Conservation (phyloP, 2,888 invertebrate species). For the Mesorhabditis spiculigera region DNA sequence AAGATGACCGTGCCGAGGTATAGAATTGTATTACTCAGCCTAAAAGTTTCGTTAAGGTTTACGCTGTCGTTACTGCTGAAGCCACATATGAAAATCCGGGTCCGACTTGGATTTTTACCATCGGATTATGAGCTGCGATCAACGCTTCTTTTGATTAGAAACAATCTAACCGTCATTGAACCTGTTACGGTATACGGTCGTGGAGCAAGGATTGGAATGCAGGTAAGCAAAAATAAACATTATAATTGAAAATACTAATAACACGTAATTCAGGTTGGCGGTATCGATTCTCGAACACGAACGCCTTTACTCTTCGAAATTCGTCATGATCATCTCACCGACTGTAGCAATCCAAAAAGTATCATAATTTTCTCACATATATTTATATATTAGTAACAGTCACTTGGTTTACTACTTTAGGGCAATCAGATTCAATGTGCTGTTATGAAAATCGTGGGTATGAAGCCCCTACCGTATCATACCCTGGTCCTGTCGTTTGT, state of each 20-base stretch:
- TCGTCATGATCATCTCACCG: conserved; percentile 68
- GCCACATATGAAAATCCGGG: conserved; percentile 65
- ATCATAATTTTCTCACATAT: conserved; percentile 47
- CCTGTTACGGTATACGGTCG: conserved; percentile 77
- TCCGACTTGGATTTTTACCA: conserved; percentile 62
- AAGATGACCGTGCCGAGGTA: conserved; percentile 15
- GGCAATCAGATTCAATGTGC: background rate
- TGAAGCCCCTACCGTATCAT: background rate
- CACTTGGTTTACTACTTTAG: background rate
- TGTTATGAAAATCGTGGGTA: conserved; percentile 1
- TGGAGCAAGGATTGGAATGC: conserved; percentile 81
- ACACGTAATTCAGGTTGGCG: conserved; percentile 20
- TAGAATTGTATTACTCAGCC: conserved; percentile 10
- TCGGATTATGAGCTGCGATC: conserved; percentile 62
- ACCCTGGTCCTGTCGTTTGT: background rate
- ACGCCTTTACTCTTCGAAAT: conserved; percentile 77
- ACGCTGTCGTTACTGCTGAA: conserved; percentile 67
- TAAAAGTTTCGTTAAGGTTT: conserved; percentile 52
- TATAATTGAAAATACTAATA: conserved; percentile 65
- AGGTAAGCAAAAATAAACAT: conserved; percentile 60
- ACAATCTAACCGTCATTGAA: conserved; percentile 88
- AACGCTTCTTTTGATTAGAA: conserved; percentile 68
- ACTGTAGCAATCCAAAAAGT: conserved; percentile 66
- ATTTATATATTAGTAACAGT: background rate
- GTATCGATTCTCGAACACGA: conserved; percentile 39